Evolutionary conservation across 2,113 vertebrate genomes (phyloP).

Genomic region (Cyprinodon tularosa): DNA sequence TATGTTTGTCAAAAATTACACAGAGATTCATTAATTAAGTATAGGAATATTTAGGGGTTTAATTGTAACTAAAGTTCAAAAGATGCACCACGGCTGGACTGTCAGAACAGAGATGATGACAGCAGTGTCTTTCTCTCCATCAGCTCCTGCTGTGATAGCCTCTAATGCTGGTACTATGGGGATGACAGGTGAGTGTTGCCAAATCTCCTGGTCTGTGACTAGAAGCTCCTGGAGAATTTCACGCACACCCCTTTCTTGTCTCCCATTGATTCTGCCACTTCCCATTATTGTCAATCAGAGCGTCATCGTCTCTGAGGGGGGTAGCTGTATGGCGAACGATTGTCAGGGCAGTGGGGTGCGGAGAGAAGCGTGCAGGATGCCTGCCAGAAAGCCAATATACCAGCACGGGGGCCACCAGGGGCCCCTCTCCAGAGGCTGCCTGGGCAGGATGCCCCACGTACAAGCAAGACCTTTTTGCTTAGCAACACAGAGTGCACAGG

Average conservation of each 20-base stretch:
- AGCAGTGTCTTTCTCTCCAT: slow-evolving; percentile 54
- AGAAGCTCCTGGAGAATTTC: slow-evolving; percentile 72
- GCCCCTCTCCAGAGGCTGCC: slow-evolving; percentile 45
- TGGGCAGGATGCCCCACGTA: slow-evolving; percentile 63
- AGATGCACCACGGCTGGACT: slow-evolving; percentile 49
- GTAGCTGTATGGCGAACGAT: slow-evolving; percentile 51
- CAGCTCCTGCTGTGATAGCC: slow-evolving; percentile 59
- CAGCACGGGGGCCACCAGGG: slow-evolving; percentile 29
- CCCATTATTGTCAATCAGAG: slow-evolving; percentile 82
- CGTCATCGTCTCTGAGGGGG: slow-evolving; percentile 56
- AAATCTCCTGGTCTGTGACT: slow-evolving; percentile 72
- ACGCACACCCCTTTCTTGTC: slow-evolving; percentile 69
- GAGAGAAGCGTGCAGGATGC: slow-evolving; percentile 35
- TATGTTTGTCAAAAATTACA: too few relatives aligned
- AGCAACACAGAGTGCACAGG: slow-evolving; percentile 39
- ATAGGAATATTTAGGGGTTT: neutral
- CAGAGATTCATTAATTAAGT: too few relatives aligned
- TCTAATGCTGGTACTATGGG: slow-evolving; percentile 60
- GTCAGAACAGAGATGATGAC: slow-evolving; percentile 54
- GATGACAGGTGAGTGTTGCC: slow-evolving; percentile 77
- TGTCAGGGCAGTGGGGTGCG: slow-evolving; percentile 60
- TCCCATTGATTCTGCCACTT: slow-evolving; percentile 82
- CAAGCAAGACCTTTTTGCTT: slow-evolving; percentile 55
- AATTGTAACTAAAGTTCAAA: slow-evolving; percentile 15
- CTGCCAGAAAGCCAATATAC: slow-evolving; percentile 47